These are phyloP conservation scores for Smutsia gigantea DNA, from an alignment of 2,797 vertebrate genomes.

Conservation along the genomic window DNA sequence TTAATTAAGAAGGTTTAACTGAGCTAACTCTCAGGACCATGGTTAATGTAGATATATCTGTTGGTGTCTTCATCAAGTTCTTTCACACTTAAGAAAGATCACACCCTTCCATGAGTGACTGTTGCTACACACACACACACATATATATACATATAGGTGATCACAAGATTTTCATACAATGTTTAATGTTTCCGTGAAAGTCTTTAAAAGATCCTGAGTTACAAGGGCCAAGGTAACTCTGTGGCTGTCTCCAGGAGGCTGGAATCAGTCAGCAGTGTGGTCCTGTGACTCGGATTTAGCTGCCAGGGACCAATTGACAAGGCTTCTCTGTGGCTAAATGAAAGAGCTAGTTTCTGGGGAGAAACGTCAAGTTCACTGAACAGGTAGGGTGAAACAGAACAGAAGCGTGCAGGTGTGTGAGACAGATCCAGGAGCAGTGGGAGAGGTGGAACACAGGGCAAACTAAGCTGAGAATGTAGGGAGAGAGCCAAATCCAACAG, in stretches of 20 bases:
- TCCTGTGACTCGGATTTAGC: not conserved
- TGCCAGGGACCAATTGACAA: not conserved
- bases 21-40: slow-evolving; percentile 46
- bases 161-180: not conserved
- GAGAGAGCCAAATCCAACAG: not conserved
- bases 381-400: not conserved
- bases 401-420: not conserved
- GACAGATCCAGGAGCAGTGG: not conserved
- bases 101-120: not conserved
- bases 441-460: not conserved
- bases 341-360: not conserved
- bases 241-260: not conserved
- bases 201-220: not conserved
- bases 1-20: slow-evolving; percentile 69
- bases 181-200: not conserved
- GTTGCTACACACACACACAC: not conserved
- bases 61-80: slow-evolving; percentile 12
- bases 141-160: not conserved
- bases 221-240: not conserved
- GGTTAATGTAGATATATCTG: slow-evolving; percentile 51
- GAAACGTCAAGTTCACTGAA: not conserved
- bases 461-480: not conserved
- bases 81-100: not conserved
- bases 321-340: not conserved
- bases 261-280: not conserved